A percentile compares a stretch with the other conserved stretches of the same genome.
phyloP scores from a whole-genome alignment of 2,113 vertebrate species.

The Burhinus bistriatus region DNA sequence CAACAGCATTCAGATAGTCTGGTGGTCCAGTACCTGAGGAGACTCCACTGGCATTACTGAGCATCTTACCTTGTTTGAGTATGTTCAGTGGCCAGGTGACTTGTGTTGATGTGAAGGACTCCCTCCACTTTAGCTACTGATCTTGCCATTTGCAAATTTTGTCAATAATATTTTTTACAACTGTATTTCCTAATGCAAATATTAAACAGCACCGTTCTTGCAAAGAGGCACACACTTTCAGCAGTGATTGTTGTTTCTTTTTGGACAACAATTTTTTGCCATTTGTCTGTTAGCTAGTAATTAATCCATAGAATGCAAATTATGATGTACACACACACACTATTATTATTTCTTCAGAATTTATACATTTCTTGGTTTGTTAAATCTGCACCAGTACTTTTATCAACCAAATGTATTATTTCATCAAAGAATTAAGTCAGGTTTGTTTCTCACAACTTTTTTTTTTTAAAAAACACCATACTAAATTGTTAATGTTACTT shows the following conservation, averaged over 20 bases:
- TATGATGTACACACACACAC: not conserved
- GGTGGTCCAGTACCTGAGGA: not conserved
- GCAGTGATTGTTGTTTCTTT: not conserved
- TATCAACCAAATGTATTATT: not conserved
- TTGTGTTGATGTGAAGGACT: not conserved
- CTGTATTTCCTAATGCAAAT: not conserved
- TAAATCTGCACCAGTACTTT: not conserved
- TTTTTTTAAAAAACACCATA: not conserved
- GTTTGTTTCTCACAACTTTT: not conserved
- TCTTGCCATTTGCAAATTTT: not conserved
- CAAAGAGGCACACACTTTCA: not conserved
- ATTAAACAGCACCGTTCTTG: not conserved
- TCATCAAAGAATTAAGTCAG: not conserved
- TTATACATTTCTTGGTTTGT: not conserved
- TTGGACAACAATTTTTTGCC: not conserved
- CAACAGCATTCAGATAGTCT: fast-evolving
- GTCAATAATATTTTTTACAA: not conserved
- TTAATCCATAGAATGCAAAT: not conserved
- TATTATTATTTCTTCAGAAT: not conserved
- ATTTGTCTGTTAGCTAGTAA: not conserved
- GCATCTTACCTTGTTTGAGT: not conserved
- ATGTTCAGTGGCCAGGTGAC: not conserved
- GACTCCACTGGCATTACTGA: not conserved
- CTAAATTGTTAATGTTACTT: not conserved
- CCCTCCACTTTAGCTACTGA: not conserved